Evolutionary conservation across 2,888 invertebrate species (phyloP).

Genomic region (Ceriagrion tenellum): DNA sequence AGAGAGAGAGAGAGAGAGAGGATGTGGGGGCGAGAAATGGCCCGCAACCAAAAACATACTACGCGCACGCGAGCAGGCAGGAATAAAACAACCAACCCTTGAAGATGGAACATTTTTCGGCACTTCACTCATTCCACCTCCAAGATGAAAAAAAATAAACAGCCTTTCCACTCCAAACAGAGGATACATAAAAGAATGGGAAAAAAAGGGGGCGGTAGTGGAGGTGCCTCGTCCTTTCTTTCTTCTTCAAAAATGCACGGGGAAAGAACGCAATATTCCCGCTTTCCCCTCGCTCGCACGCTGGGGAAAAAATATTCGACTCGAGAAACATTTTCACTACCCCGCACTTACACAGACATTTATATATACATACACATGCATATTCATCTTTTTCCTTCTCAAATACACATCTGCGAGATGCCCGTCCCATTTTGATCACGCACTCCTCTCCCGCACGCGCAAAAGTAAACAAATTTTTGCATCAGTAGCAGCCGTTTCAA

Average conservation of each 20-base stretch:
- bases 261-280: background rate
- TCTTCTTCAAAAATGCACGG: background rate
- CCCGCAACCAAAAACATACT: background rate
- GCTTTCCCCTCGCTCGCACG: background rate
- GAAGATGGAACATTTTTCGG: constrained; percentile 10
- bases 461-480: no score
- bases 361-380: background rate
- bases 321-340: background rate
- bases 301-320: background rate
- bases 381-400: background rate
- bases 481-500: no score
- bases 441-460: background rate
- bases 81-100: background rate
- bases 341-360: background rate
- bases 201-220: background rate
- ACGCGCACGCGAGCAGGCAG: background rate
- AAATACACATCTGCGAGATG: background rate
- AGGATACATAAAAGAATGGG: background rate
- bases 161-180: background rate
- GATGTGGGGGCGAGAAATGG: background rate
- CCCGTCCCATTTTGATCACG: background rate
- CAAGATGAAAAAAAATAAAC: background rate
- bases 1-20: no score
- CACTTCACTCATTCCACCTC: background rate
- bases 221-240: background rate